phyloP scores from a whole-genome alignment of 2,797 vertebrate species.

The Gorsachius magnificus region DNA sequence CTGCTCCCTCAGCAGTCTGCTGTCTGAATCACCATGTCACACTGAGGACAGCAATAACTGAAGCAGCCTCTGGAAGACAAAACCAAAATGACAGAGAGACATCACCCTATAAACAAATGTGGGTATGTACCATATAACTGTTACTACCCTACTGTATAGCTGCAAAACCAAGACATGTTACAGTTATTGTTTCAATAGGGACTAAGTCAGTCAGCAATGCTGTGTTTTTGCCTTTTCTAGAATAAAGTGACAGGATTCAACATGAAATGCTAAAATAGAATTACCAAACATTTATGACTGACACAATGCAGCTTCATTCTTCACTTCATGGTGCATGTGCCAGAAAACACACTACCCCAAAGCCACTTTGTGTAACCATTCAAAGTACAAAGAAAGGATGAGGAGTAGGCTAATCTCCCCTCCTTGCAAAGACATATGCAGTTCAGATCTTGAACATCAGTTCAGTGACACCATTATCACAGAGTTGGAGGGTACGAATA shows the following conservation, averaged over 20 bases:
- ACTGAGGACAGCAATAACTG: not conserved
- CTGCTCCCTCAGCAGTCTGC: not conserved
- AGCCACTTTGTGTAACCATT: not conserved
- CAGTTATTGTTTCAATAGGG: not conserved
- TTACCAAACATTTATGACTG: not conserved
- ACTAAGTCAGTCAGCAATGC: not conserved
- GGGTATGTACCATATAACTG: not conserved
- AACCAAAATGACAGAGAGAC: not conserved
- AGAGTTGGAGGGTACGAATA: not conserved
- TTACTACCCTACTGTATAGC: not conserved
- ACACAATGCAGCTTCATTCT: not conserved
- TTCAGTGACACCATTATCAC: not conserved
- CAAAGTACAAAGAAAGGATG: not conserved
- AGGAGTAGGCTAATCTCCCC: not conserved
- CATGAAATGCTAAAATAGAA: not conserved
- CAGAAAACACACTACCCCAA: not conserved
- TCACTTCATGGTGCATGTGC: not conserved
- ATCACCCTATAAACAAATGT: not conserved
- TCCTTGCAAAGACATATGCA: not conserved
- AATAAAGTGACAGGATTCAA: not conserved
- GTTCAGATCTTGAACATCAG: not conserved
- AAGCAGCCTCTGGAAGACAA: not conserved
- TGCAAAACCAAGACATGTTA: not conserved
- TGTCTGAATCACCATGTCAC: not conserved
- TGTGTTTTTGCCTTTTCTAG: not conserved